phyloP scores from a whole-genome alignment of 2,113 vertebrate species.

The Trochalopteron elliotii region DNA sequence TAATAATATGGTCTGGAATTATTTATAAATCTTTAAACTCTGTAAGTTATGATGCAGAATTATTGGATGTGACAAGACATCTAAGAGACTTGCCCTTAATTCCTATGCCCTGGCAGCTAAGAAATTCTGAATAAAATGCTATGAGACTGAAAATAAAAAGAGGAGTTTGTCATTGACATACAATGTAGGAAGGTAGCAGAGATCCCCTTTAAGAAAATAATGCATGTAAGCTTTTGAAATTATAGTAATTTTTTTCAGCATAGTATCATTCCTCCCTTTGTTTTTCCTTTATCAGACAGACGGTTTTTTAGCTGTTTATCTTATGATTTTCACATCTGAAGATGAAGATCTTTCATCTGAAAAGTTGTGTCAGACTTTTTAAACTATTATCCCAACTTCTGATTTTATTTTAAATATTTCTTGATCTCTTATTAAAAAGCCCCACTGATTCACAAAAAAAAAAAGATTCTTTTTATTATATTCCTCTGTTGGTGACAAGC shows the following conservation, averaged over 20 bases:
- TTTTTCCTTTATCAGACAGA: neutral
- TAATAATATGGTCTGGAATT: neutral
- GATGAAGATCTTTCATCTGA: neutral
- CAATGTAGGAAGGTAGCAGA: neutral
- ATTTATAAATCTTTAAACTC: neutral
- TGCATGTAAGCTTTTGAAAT: neutral
- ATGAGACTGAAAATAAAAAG: neutral
- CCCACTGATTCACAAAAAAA: neutral
- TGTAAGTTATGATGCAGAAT: neutral
- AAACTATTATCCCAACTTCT: neutral
- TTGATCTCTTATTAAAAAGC: neutral
- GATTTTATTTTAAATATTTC: neutral
- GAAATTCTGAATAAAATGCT: neutral
- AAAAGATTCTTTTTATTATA: neutral
- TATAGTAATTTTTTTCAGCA: neutral
- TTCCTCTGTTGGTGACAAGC: neutral
- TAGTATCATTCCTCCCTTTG: neutral
- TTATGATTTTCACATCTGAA: neutral
- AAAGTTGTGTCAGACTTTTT: neutral
- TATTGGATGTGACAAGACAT: neutral
- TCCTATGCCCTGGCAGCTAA: neutral
- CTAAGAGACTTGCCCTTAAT: neutral
- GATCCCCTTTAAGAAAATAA: neutral
- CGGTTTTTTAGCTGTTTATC: neutral
- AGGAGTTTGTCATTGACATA: neutral